These are phyloP conservation scores for Anagyrus pseudococci DNA, from an alignment of 2,888 invertebrate species.

Conservation along the genomic window DNA sequence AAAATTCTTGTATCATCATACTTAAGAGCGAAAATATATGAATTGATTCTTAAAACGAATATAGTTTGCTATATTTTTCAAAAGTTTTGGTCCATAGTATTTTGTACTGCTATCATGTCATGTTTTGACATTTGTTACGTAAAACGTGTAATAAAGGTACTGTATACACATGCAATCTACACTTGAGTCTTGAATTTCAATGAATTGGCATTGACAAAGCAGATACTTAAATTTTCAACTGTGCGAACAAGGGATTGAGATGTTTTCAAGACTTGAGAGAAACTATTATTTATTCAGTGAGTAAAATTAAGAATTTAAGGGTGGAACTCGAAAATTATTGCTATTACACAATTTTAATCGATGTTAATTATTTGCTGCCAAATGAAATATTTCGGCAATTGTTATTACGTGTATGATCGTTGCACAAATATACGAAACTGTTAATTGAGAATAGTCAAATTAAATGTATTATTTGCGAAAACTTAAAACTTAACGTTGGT, in stretches of 20 bases:
- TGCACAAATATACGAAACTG: too few species aligned
- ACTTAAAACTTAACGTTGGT: too few species aligned
- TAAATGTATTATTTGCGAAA: too few species aligned
- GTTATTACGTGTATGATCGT: too few species aligned
- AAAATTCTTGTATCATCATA: too few species aligned
- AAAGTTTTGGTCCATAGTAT: constrained; percentile 26
- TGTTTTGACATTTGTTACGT: constrained; percentile 14
- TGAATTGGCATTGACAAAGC: too few species aligned
- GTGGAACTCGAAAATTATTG: constrained; percentile 28
- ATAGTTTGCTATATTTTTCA: constrained; percentile 30
- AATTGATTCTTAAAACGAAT: constrained; percentile 11
- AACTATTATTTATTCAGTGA: constrained; percentile 5
- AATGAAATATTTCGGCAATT: too few species aligned
- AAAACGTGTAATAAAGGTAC: constrained; percentile 7
- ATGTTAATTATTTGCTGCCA: neutral
- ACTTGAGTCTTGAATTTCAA: constrained; percentile 16
- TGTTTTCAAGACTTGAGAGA: constrained; percentile 19
- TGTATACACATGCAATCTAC: constrained; percentile 4
- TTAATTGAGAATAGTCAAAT: too few species aligned
- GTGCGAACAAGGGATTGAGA: too few species aligned
- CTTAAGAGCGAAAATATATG: too few species aligned
- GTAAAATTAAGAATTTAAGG: constrained; percentile 29
- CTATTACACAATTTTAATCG: neutral
- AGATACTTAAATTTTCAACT: too few species aligned
- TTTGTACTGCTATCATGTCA: constrained; percentile 22